phyloP scores from a whole-genome alignment of 2,113 vertebrate genomes.

The Leptobrachium ailaonicum region DNA sequence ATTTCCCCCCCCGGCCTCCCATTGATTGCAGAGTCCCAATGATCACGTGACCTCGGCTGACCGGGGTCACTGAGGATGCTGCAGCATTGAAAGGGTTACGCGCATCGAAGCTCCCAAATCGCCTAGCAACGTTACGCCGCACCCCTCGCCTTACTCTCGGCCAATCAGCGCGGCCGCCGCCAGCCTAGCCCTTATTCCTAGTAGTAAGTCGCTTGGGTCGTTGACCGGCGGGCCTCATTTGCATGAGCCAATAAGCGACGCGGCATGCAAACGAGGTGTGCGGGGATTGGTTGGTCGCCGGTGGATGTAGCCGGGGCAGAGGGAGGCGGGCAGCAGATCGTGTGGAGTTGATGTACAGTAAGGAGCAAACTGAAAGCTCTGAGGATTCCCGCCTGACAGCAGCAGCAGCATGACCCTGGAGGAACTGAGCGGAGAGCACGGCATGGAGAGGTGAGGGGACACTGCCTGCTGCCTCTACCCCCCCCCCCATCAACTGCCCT shows the following conservation, averaged over 20 bases:
- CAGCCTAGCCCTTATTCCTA: background rate
- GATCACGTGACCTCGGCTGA: too few species aligned
- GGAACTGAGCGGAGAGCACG: slow-evolving; percentile 65
- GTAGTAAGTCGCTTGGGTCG: slow-evolving; percentile 8
- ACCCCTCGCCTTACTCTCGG: slow-evolving; percentile 2
- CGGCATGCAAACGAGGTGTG: slow-evolving; percentile 51
- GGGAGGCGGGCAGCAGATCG: fast-evolving
- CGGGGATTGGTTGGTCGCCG: slow-evolving; percentile 56
- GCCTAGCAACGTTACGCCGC: slow-evolving; percentile 8
- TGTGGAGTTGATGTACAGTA: background rate
- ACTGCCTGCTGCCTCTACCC: too few species aligned
- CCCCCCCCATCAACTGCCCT: too few species aligned
- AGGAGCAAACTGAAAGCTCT: background rate
- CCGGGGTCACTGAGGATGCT: too few species aligned
- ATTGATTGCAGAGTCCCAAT: too few species aligned
- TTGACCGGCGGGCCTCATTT: slow-evolving; percentile 47
- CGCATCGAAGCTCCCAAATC: background rate
- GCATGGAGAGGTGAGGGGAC: slow-evolving; percentile 60
- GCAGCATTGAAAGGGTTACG: slow-evolving; percentile 27
- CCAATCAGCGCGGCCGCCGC: too few species aligned
- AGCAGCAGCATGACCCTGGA: slow-evolving; percentile 70
- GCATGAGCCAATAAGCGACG: slow-evolving; percentile 58
- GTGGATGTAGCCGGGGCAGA: slow-evolving; percentile 43
- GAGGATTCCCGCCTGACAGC: background rate
- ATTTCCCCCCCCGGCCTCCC: too few species aligned